Evolutionary conservation across 2,797 vertebrate genomes (phyloP), one percentile per base, ranked within the genome.

Genomic region (Sebastiscus tertius): DNA sequence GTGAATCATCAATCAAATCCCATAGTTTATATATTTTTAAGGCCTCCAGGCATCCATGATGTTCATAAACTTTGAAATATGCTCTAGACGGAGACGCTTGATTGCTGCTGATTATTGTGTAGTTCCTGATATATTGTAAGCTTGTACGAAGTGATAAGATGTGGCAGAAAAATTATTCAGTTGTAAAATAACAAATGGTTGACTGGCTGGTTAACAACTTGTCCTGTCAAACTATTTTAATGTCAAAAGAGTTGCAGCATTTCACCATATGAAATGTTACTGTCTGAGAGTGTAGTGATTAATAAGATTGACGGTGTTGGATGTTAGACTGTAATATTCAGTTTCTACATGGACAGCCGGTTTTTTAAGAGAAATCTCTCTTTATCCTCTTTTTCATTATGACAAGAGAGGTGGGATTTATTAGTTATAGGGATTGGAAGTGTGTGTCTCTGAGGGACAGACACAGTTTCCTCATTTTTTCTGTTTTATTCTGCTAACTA

Each of bases 291-390:
- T 26, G 34, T 70, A 46, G 75, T 56, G 66, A 80, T 73, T 72
- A 52, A 78, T 79, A 77, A 59, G 56, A 84, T 39, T 79, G 34
- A 65, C 3, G 2, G 3, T 58, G 64, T 52, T 72, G 33, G 60
- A 74, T 81, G 72, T 74, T 52, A 72, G 62, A 80, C 39, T 74
- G 72, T 71, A 46, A 73, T 67, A 69, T 79, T 69, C 54, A 49
- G 60, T 70, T 80, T 82, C 72, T 31, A 27, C 62, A 62, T 22
- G 24, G 54, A 12, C 65, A 61, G 61, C 0, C 22, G 11, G 27
- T 27, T 70, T 84, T 86, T 54, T 66, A 16, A 78, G 63, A 64
- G 20, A 75, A 54, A 66, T 73, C 5, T 46, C 1, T 8, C 52
- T 76, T 82, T 24, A 77, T 69, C 5, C n/a, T 58, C 0, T 69